phyloP scores from a whole-genome alignment of 2,888 invertebrate genomes.

The Phasia obesa region DNA sequence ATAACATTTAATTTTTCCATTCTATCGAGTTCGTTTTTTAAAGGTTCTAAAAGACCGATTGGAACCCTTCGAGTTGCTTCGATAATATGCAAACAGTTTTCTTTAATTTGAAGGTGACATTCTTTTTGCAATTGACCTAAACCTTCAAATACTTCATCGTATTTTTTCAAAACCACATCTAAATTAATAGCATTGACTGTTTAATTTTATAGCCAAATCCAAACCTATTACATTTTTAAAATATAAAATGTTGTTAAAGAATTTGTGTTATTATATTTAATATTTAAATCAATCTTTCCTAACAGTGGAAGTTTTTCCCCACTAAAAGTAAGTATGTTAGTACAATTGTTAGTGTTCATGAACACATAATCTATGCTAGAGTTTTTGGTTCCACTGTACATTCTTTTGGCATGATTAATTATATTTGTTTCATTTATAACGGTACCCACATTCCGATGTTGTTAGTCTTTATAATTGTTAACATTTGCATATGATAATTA shows the following conservation, averaged over 20 bases:
- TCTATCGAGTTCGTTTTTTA: slow-evolving; percentile 40
- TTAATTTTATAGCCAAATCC: not conserved
- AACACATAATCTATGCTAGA: too few relatives aligned
- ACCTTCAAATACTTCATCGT: slow-evolving; percentile 28
- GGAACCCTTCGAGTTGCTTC: slow-evolving; percentile 15
- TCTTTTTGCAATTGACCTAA: slow-evolving; percentile 41
- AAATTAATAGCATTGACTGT: not conserved
- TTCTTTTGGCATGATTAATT: too few relatives aligned
- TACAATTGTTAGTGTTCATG: slow-evolving; percentile 17
- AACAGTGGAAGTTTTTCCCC: slow-evolving; percentile 30
- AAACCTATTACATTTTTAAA: slow-evolving; percentile 7
- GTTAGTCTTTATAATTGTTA: too few relatives aligned
- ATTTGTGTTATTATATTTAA: not conserved
- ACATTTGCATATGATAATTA: too few relatives aligned
- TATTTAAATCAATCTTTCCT: slow-evolving; percentile 13
- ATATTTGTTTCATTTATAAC: too few relatives aligned
- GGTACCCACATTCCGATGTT: too few relatives aligned
- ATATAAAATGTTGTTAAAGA: not conserved
- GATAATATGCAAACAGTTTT: slow-evolving; percentile 33
- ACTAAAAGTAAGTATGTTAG: slow-evolving; percentile 47
- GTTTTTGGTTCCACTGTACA: too few relatives aligned
- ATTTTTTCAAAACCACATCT: not conserved
- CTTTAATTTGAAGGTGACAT: slow-evolving; percentile 40
- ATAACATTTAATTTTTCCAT: slow-evolving; percentile 39
- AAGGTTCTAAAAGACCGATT: slow-evolving; percentile 25